Evolutionary conservation across 2,113 vertebrate genomes (phyloP), one percentile per base, ranked within the genome.

Genomic region (Alosa alosa): DNA sequence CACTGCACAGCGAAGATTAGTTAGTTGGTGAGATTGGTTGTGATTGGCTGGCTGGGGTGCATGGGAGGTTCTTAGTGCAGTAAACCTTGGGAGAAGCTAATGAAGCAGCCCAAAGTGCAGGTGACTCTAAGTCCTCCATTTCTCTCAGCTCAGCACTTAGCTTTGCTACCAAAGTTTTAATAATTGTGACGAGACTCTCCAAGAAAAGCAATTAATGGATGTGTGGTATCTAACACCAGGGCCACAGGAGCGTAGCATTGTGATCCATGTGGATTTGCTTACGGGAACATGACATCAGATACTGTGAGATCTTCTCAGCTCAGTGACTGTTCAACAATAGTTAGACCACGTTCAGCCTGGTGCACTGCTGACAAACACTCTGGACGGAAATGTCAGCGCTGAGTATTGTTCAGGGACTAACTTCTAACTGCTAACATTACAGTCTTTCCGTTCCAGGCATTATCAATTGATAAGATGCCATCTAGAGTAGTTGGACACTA

Each of bases 251-350:
- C 15, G 36, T 36, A 36, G 72, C 36, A 78, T 78, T 39, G 72
- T 78, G 31, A 78, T 78, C 72, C 4, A 31, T 39, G 31, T 72
- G 31, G 72, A 17, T 78, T 78, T 78, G 72, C 72, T 78, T 78
- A 78, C 72, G 11, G 72, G 31, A 6, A 78, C 72, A 78, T 78
- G 72, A 78, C 39, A 78, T 78, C 72, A 39, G 72, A 78, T 78
- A 78, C 72, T 39, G 72, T 78, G 72, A 17, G 72, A 78, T 78
- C 31, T 78, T 10, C 72, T 31, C 72, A 78, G 31, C 72, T 78
- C 72, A 78, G 72, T 78, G 72, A 78, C 72, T 78, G 72, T 78
- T 78, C 72, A 78, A 78, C 72, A 78, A 78, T 78, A 39, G 72
- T 36, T 39, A 78, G 39, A 78, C 72, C 31, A 36, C 15, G 31